phyloP scores from a whole-genome alignment of 2,797 vertebrate genomes.

The Macrochelys suwanniensis region DNA sequence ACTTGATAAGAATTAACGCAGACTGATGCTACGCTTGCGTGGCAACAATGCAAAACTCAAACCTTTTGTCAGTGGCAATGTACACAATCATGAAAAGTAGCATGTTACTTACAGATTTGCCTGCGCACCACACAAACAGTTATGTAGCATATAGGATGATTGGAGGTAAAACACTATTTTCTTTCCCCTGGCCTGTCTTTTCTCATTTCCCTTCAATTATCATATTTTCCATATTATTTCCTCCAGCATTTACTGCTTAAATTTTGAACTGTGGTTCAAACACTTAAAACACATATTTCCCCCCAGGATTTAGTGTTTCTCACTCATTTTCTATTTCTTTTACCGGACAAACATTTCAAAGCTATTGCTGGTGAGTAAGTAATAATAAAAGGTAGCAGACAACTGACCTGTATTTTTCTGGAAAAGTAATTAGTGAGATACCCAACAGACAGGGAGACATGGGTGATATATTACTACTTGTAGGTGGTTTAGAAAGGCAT shows the following conservation, averaged over 20 bases:
- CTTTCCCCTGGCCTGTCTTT: neutral
- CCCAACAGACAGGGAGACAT: slow-evolving; percentile 61
- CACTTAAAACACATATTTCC: slow-evolving; percentile 26
- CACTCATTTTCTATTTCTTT: slow-evolving; percentile 43
- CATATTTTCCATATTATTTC: slow-evolving; percentile 45
- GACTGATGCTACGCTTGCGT: neutral
- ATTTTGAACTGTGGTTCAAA: slow-evolving; percentile 43
- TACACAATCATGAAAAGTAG: neutral
- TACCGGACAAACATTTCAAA: slow-evolving; percentile 64
- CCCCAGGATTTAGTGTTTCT: slow-evolving; percentile 64
- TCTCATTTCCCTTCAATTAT: slow-evolving; percentile 38
- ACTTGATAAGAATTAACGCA: neutral
- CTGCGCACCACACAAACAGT: neutral
- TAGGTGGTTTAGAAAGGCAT: slow-evolving; percentile 67
- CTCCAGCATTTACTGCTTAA: slow-evolving; percentile 9
- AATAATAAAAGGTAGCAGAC: slow-evolving; percentile 76
- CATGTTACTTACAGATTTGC: slow-evolving; percentile 1
- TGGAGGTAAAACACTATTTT: neutral
- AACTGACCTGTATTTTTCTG: slow-evolving; percentile 75
- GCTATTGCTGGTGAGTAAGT: slow-evolving; percentile 57
- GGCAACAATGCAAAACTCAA: neutral
- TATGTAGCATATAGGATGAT: neutral
- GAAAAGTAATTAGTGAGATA: slow-evolving; percentile 77
- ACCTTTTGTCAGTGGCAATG: neutral
- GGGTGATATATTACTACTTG: slow-evolving; percentile 76